phyloP scores from a whole-genome alignment of 2,888 invertebrate genomes.

The Noctuana brunneofusca region DNA sequence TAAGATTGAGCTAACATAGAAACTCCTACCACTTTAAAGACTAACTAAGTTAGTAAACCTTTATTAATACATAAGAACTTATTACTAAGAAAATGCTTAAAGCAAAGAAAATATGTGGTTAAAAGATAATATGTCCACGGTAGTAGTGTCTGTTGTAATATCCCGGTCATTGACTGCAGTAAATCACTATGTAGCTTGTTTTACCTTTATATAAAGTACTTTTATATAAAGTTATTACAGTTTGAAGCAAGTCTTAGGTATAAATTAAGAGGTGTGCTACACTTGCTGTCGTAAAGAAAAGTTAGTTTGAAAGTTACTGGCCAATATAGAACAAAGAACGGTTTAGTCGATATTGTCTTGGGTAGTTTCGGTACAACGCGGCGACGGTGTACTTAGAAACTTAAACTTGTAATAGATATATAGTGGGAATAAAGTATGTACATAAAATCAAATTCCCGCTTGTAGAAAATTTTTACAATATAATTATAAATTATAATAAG shows the following conservation, averaged over 20 bases:
- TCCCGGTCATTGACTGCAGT: background rate
- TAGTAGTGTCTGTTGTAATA: background rate
- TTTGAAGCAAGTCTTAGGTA: background rate
- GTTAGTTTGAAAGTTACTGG: conserved; percentile 8
- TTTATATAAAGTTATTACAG: background rate
- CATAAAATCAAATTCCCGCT: too few species aligned
- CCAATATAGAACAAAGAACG: conserved; percentile 27
- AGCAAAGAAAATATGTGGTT: too few species aligned
- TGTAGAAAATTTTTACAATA: too few species aligned
- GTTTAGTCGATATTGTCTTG: conserved; percentile 18
- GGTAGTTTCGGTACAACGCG: background rate
- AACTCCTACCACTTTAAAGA: too few species aligned
- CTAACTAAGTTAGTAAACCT: too few species aligned
- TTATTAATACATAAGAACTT: too few species aligned
- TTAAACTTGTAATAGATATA: conserved; percentile 15
- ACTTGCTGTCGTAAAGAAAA: conserved; percentile 10
- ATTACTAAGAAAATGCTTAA: too few species aligned
- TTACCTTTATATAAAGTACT: background rate
- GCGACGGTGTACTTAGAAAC: conserved; percentile 23
- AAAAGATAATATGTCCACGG: too few species aligned
- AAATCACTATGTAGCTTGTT: background rate
- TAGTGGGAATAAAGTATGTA: too few species aligned
- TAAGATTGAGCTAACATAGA: too few species aligned
- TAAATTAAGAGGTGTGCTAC: conserved; percentile 15
- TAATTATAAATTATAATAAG: too few species aligned